Conservation (phyloP, 2,888 invertebrate species). For the Gymnosoma rotundatum region DNA sequence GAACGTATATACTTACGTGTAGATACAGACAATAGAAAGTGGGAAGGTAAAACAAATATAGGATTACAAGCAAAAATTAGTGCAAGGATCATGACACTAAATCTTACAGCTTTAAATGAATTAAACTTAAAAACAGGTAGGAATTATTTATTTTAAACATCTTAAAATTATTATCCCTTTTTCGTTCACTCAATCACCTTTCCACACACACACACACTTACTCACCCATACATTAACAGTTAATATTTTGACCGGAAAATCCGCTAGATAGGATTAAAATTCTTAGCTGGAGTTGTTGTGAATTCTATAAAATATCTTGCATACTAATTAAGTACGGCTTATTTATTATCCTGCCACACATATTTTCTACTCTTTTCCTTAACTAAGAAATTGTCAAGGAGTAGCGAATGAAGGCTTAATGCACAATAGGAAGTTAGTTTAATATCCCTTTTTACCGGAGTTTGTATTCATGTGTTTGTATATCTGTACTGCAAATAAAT, state of each 20-base stretch:
- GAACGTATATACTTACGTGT: neutral
- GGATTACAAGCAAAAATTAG: conserved; percentile 60
- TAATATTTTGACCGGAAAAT: conserved; percentile 76
- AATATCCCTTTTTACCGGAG: conserved; percentile 22
- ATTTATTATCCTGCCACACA: conserved; percentile 47
- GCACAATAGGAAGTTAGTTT: conserved; percentile 60
- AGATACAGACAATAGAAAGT: conserved; percentile 19
- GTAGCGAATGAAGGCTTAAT: conserved; percentile 15
- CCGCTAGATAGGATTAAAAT: conserved; percentile 78
- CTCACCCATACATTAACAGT: conserved; percentile 8
- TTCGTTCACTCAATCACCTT: conserved; percentile 25
- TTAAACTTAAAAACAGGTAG: conserved; percentile 58
- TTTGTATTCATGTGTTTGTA: neutral
- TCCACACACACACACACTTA: neutral
- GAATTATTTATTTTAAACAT: conserved; percentile 13
- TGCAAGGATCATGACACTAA: conserved; percentile 65
- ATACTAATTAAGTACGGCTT: conserved; percentile 77
- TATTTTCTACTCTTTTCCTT: conserved; percentile 35
- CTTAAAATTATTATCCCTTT: conserved; percentile 57
- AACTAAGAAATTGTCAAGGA: conserved; percentile 21
- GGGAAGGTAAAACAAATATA: conserved; percentile 52
- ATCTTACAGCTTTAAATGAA: conserved; percentile 46
- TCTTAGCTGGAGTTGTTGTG: conserved; percentile 24
- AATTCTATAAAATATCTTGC: conserved; percentile 79
- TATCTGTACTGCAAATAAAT: neutral